These are phyloP conservation scores for Oikopleura dioica DNA, from an alignment of 23 tunicate genomes.

Conservation along the genomic window DNA sequence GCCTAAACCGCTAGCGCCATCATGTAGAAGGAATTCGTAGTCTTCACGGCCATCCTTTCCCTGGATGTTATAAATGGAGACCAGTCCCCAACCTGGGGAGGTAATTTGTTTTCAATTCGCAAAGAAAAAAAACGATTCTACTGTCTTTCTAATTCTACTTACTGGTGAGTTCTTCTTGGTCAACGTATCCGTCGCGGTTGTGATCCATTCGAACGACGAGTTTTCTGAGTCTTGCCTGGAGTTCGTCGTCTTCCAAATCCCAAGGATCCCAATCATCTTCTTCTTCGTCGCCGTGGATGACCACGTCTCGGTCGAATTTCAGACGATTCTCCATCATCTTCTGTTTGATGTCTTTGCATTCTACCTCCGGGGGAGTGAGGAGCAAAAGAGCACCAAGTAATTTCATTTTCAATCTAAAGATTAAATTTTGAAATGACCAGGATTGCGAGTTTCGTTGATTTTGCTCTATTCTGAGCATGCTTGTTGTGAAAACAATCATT, in stretches of 20 bases:
- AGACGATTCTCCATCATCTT: slow-evolving; percentile 9
- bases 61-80: neutral
- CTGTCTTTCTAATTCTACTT: too few species aligned
- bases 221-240: neutral
- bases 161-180: neutral
- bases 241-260: slow-evolving; percentile 8
- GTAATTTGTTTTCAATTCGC: neutral
- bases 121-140: too few species aligned
- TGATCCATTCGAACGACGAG: neutral
- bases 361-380: too few species aligned
- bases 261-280: slow-evolving; percentile 12
- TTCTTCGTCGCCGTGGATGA: neutral
- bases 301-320: neutral
- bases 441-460: too few species aligned
- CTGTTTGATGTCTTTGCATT: slow-evolving; percentile 8
- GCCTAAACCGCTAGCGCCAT: too few species aligned
- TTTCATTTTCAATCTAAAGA: too few species aligned
- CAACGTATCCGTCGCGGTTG: neutral
- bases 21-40: neutral
- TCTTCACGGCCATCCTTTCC: neutral
- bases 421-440: too few species aligned
- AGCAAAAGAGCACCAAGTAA: too few species aligned
- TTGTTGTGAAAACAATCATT: too few species aligned
- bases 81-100: neutral
- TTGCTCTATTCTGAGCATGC: too few species aligned